These are phyloP conservation scores for Chaetorhynchus papuensis DNA, from an alignment of 2,113 vertebrate genomes.

Conservation along the genomic window DNA sequence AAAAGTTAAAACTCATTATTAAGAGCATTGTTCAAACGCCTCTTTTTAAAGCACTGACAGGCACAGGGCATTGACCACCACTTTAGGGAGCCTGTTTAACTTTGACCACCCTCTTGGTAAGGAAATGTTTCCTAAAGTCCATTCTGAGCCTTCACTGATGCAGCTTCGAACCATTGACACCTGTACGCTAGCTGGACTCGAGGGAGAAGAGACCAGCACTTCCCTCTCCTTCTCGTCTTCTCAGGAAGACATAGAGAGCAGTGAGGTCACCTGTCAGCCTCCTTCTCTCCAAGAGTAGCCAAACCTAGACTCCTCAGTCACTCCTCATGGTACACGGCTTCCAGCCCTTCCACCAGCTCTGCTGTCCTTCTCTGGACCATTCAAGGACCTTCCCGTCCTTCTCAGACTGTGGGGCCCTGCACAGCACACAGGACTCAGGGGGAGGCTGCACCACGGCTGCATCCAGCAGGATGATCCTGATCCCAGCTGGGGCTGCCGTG, in stretches of 20 bases:
- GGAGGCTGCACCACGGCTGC: fast-evolving
- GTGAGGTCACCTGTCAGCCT: not conserved
- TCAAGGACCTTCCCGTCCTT: not conserved
- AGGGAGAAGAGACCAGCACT: not conserved
- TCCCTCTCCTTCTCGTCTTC: not conserved
- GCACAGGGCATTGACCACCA: not conserved
- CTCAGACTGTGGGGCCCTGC: not conserved
- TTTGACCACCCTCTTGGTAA: not conserved
- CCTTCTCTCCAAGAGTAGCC: not conserved
- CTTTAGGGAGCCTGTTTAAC: not conserved
- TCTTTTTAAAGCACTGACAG: not conserved
- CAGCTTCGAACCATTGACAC: not conserved
- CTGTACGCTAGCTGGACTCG: fast-evolving
- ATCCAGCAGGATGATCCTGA: not conserved
- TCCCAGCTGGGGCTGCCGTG: not conserved
- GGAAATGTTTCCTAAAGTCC: not conserved
- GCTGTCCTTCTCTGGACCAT: not conserved
- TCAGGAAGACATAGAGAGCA: not conserved
- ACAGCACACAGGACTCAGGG: not conserved
- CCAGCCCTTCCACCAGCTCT: not conserved
- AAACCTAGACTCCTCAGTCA: not conserved
- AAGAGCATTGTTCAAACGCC: not conserved
- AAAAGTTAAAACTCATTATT: not conserved
- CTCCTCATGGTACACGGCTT: not conserved
- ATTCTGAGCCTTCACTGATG: not conserved